phyloP scores from a whole-genome alignment of 2,797 vertebrate species.

The Anguilla pacifica region DNA sequence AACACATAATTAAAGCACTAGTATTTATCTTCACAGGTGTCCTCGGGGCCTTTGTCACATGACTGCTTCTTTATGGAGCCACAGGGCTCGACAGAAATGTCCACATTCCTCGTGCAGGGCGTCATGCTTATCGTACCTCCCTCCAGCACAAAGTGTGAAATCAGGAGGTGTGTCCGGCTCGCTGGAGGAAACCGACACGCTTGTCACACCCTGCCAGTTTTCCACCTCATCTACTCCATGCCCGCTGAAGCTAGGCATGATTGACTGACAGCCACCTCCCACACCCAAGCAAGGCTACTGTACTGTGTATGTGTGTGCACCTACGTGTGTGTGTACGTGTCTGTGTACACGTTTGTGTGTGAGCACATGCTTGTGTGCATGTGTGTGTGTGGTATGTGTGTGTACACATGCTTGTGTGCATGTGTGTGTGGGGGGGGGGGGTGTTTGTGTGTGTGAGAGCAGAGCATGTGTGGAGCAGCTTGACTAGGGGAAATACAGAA shows the following conservation, averaged over 20 bases:
- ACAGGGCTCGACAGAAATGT: not conserved
- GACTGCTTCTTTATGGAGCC: not conserved
- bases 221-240: not conserved
- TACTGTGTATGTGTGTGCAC: not conserved
- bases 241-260: not conserved
- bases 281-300: not conserved
- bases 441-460: not conserved
- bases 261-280: not conserved
- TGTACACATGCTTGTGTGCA: no score
- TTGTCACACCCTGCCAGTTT: not conserved
- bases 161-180: not conserved
- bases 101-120: not conserved
- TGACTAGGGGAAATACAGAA: not conserved
- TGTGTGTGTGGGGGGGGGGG: not conserved
- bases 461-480: not conserved
- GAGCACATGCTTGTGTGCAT: not conserved
- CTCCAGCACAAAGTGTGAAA: not conserved
- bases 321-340: not conserved
- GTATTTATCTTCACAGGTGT: not conserved
- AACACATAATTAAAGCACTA: not conserved
- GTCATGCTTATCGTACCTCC: not conserved
- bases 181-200: not conserved
- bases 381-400: not conserved
- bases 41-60: not conserved
- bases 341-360: not conserved